Base-by-base conservation (phyloP, 1,140 invertebrate genomes). In the Elysia chlorotica region DNA sequence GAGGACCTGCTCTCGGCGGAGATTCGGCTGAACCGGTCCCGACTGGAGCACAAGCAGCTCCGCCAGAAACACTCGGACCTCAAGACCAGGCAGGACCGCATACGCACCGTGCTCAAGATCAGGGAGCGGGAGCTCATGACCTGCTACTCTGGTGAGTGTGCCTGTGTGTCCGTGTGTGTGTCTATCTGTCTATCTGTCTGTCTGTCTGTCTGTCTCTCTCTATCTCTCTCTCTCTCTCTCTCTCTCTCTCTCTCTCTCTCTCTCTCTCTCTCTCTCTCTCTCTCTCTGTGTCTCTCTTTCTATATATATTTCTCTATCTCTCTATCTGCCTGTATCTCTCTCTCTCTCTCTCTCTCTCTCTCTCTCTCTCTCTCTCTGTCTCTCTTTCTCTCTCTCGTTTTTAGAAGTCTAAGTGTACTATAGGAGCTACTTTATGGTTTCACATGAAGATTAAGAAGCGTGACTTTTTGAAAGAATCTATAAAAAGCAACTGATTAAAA, bases 141-240 rank as follows among this genome's bases (percentile, higher is more conserved):
- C 31, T 83, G 81, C 56, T 78, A 77, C 62, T 74, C 74, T 33
- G 81, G 81, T 83, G 66, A 68, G 66, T 54, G n/a, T n/a, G n/a
- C 41, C 28, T 10, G n/a, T 66, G n/a, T 25, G 1, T 61, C 33
- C 63, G 28, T 31, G 6, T 37, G 33, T 38, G 5, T 38, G 1
- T 31, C 36, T 28, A 31, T 61, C 38, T n/a, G n/a, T 61, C 37
- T 41, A 37, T 36, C 69, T 61, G 23, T 31, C 5, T 65, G 35
- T 63, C 10, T 61, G 35, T 61, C 35, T 31, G 35, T 37, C 35
- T 71, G n/a, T n/a, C 28, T 10, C 37, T 66, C 37, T 25, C 41
- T 61, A 21, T 71, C 37, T 31, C 19, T 37, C 56, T 38, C 10
- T 38, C 6, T 31, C 36, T 28, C 56, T 61, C 38, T n/a, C 28